Base-by-base conservation (phyloP, 2,113 vertebrate species). In the Zosterops japonicus region DNA sequence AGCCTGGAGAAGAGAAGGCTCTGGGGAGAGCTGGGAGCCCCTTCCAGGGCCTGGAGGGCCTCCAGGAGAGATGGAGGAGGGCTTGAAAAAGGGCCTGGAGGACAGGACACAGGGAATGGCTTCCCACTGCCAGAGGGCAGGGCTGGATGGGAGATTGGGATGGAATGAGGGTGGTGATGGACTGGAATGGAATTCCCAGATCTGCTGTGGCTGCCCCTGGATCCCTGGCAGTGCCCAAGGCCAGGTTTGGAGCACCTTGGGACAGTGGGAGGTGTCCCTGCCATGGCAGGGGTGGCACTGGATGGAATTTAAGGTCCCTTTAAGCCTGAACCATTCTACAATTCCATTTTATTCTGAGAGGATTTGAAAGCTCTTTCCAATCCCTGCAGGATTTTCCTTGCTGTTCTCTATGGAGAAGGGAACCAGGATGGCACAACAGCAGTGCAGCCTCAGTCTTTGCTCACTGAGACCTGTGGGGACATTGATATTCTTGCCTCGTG, bases 141-240 rank as follows among this genome's bases (percentile, higher is more conserved):
- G 28, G 41, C 0, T 11, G 0, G 69, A 3, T 64, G 69, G 59
- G 49, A 28, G 11, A 1, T 23, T 47, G n/a, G 57, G 57, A 0
- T 2, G 41, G 16, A 56, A 63, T 41, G 1, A 46, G 27, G 39
- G 39, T 18, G 46, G 21, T 39, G 39, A 39, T 39, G 39, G 39
- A 39, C 11, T 79, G 75, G 65, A 35, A 49, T 17, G 35, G 57
- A 12, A 2, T 55, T 12, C 65, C 56, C 75, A 69, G 64, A 60
- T 46, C 5, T 52, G 55, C 83, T 69, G 64, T 0, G 74, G 72
- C 35, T 78, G 74, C 21, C 83, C 82, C 50, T 57, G 83, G 31
- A 50, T 86, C 83, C 72, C 63, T 87, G 84, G 72, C 11, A 69
- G 14, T 78, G 46, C 3, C 83, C 63, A 14, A 46, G 55, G 83